A percentile compares a stretch with the other conserved stretches of the same genome.
These are phyloP conservation scores for Psittacula derbiana DNA, from an alignment of 2,797 vertebrate genomes.

Conservation along the genomic window DNA sequence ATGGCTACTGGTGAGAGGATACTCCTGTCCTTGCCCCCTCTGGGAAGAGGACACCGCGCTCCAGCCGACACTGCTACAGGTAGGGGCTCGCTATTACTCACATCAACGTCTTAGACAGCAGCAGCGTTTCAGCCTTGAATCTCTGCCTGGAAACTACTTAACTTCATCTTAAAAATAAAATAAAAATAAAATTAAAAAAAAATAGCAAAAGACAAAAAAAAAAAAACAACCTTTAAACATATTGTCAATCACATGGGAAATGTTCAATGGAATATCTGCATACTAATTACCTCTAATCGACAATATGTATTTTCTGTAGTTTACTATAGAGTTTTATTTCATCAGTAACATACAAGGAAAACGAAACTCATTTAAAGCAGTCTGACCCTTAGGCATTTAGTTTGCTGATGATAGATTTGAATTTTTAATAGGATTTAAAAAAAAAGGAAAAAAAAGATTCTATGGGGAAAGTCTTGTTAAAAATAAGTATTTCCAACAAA, in stretches of 20 bases:
- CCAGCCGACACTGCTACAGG: slow-evolving; percentile 17
- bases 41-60: slow-evolving; percentile 43
- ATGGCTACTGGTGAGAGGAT: slow-evolving; percentile 48
- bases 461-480: slow-evolving; percentile 53
- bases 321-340: slow-evolving; percentile 75
- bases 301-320: slow-evolving; percentile 77
- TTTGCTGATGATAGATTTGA: slow-evolving; percentile 73
- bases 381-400: slow-evolving; percentile 75
- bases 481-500: slow-evolving; percentile 67
- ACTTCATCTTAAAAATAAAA: slow-evolving; percentile 54
- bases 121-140: slow-evolving; percentile 68
- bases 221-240: slow-evolving; percentile 6
- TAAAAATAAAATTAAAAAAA: not conserved
- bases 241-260: slow-evolving; percentile 66
- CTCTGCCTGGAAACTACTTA: slow-evolving; percentile 67
- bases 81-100: slow-evolving; percentile 46
- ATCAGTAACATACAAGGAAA: slow-evolving; percentile 70
- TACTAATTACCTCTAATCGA: slow-evolving; percentile 82
- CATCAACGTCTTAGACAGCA: slow-evolving; percentile 65
- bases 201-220: not conserved
- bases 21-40: slow-evolving; percentile 65
- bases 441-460: not conserved
- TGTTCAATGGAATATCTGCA: slow-evolving; percentile 71
- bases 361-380: slow-evolving; percentile 67
- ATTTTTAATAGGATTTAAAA: slow-evolving; percentile 68